phyloP scores from a whole-genome alignment of 2,113 vertebrate species.

The Pomatorhinus ruficollis region DNA sequence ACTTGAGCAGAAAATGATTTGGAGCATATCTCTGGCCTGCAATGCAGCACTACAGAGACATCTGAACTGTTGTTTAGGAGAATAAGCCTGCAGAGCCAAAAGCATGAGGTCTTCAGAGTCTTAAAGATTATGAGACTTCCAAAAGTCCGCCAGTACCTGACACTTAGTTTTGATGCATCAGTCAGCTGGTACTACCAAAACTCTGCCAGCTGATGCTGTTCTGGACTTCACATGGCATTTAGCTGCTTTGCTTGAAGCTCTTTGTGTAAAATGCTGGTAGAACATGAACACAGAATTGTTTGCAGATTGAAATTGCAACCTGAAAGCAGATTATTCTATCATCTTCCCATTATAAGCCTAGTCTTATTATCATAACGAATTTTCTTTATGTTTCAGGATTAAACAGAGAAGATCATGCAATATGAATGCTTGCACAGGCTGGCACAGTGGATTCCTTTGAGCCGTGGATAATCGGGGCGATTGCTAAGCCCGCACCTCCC shows the following conservation, averaged over 20 bases:
- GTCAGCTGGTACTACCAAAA: not conserved
- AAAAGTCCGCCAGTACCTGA: not conserved
- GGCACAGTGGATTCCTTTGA: not conserved
- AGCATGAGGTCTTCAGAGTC: not conserved
- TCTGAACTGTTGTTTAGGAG: not conserved
- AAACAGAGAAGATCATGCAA: not conserved
- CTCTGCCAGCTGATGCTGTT: not conserved
- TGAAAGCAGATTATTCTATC: not conserved
- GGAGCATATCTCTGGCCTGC: not conserved
- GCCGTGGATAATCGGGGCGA: not conserved
- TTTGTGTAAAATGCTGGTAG: not conserved
- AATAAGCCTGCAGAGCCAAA: not conserved
- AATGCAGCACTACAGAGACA: not conserved
- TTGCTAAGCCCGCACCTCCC: not conserved
- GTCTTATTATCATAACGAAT: not conserved
- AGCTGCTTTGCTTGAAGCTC: not conserved
- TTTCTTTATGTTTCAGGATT: not conserved
- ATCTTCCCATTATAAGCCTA: not conserved
- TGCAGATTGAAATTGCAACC: not conserved
- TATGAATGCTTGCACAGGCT: fast-evolving
- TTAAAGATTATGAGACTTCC: not conserved
- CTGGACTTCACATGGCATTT: not conserved
- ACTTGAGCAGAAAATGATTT: not conserved
- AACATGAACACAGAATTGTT: fast-evolving
- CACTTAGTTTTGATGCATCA: not conserved